These are phyloP conservation scores for Caenorhabditis sp. DNA, from an alignment of 2,888 invertebrate genomes.

Conservation along the genomic window DNA sequence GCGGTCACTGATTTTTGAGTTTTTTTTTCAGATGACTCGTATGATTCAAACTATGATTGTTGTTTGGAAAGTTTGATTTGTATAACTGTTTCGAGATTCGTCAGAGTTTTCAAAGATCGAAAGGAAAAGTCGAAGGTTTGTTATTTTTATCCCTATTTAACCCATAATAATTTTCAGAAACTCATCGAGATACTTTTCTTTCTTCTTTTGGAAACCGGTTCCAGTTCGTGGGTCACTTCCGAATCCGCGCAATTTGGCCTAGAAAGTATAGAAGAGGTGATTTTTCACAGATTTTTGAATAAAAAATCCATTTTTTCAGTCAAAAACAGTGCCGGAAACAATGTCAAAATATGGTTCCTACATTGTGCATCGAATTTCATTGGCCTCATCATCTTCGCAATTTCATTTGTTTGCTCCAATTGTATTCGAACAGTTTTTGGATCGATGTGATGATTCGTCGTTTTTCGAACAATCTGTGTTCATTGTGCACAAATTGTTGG, in stretches of 20 bases:
- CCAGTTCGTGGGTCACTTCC: constrained; percentile 9
- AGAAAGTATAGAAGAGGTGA: constrained; percentile 10
- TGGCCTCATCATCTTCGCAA: constrained; percentile 13
- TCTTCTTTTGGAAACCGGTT: constrained; percentile 18
- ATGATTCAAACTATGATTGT: background rate
- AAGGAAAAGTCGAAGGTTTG: constrained; percentile 20
- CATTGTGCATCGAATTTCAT: constrained; percentile 9
- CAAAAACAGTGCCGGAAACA: background rate
- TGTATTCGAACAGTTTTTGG: constrained; percentile 40
- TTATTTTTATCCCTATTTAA: background rate
- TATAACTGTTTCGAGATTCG: constrained; percentile 13
- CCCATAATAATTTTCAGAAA: constrained; percentile 11
- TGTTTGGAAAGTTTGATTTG: constrained; percentile 30
- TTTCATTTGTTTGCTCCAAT: constrained; percentile 40
- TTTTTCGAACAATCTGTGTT: constrained; percentile 35
- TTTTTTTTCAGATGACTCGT: background rate
- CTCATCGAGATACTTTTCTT: constrained; percentile 15
- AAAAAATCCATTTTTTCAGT: background rate
- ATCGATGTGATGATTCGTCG: constrained; percentile 16
- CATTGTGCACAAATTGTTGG: constrained; percentile 45
- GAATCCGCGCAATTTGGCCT: constrained; percentile 28
- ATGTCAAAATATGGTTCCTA: constrained; percentile 7
- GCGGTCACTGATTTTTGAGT: too few species aligned
- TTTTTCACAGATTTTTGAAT: background rate
- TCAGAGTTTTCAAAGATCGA: constrained; percentile 7